phyloP scores from a whole-genome alignment of 2,113 vertebrate species.

The Caretta caretta region DNA sequence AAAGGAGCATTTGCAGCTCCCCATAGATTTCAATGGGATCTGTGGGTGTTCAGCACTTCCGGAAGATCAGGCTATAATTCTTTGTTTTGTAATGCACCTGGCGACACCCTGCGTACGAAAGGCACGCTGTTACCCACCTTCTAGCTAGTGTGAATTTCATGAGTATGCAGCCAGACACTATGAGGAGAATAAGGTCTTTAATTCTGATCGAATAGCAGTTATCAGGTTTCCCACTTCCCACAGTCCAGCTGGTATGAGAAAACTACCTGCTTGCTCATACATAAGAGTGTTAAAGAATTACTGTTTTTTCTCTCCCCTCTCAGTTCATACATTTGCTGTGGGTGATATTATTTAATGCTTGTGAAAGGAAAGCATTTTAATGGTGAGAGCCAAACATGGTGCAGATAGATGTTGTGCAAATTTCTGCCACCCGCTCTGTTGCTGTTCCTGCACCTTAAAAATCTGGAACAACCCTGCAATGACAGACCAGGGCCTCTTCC shows the following conservation, averaged over 20 bases:
- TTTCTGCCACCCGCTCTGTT: neutral
- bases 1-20: neutral
- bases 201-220: neutral
- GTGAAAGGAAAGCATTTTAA: neutral
- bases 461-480: neutral
- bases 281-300: neutral
- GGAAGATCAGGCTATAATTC: neutral
- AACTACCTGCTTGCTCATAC: neutral
- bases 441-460: neutral
- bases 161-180: accelerated
- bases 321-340: neutral
- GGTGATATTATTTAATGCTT: neutral
- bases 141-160: neutral
- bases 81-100: neutral
- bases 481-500: neutral
- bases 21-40: neutral
- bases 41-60: neutral
- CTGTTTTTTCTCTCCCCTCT: neutral
- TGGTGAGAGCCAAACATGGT: neutral
- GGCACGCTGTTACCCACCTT: neutral
- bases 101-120: neutral
- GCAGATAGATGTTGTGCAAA: neutral
- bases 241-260: accelerated
- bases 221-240: neutral
- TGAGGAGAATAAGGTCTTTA: neutral